Evolutionary conservation across 2,888 invertebrate species (phyloP).

Genomic region (Rhimphoctona megacephalus): DNA sequence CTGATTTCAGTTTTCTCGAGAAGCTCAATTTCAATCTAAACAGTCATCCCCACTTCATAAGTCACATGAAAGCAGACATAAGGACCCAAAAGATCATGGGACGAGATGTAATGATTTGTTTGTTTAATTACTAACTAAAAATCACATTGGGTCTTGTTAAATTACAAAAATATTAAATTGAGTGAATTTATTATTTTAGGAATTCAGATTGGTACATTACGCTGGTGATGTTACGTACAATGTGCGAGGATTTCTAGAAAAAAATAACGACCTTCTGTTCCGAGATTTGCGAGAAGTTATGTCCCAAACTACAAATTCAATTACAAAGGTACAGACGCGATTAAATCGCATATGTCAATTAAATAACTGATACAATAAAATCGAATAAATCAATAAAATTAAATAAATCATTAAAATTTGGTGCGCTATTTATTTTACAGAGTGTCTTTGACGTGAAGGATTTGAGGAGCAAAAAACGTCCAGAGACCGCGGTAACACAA

Average conservation of each 20-base stretch:
- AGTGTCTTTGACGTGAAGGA: constrained; percentile 88
- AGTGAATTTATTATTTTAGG: constrained; percentile 86
- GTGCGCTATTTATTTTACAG: constrained; percentile 73
- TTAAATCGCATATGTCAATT: neutral
- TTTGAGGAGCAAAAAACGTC: constrained; percentile 91
- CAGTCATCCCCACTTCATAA: constrained; percentile 93
- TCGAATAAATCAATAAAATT: neutral
- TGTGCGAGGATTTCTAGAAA: constrained; percentile 94
- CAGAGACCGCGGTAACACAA: constrained; percentile 95
- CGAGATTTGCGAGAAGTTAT: constrained; percentile 94
- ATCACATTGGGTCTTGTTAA: neutral
- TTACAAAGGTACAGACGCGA: constrained; percentile 85
- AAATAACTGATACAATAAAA: constrained; percentile 11
- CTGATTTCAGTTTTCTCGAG: constrained; percentile 92
- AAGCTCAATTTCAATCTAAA: constrained; percentile 92
- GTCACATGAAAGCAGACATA: constrained; percentile 91
- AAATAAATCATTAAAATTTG: neutral
- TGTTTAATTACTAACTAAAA: constrained; percentile 13
- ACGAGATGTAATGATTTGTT: constrained; percentile 88
- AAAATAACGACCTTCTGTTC: constrained; percentile 96
- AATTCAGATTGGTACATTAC: constrained; percentile 95
- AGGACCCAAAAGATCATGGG: constrained; percentile 94
- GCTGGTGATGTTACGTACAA: constrained; percentile 97
- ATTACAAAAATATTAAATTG: neutral
- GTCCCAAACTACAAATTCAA: constrained; percentile 89